A percentile compares a stretch with the other conserved stretches of the same genome.
Evolutionary conservation across 2,888 invertebrate genomes (phyloP).

Genomic region (Unio pictorum): DNA sequence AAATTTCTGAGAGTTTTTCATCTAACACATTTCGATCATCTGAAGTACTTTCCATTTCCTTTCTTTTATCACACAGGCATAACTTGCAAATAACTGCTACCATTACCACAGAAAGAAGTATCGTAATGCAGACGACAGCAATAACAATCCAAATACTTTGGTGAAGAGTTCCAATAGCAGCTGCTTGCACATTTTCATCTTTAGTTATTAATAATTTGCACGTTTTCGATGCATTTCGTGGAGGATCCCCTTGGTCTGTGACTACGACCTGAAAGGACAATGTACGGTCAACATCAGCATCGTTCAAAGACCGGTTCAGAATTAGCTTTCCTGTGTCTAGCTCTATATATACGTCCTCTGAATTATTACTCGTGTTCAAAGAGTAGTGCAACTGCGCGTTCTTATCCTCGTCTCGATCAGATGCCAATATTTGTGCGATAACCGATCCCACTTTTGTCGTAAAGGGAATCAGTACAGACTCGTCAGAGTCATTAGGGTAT

Average conservation of each 20-base stretch:
- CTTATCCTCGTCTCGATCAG: conserved; percentile 49
- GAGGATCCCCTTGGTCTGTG: conserved; percentile 51
- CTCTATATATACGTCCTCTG: conserved; percentile 38
- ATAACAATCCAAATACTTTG: conserved; percentile 37
- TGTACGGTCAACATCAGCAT: conserved; percentile 29
- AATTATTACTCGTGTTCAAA: conserved; percentile 42
- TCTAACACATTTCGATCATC: too few relatives aligned
- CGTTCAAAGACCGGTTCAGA: conserved; percentile 30
- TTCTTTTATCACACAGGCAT: conserved; percentile 25
- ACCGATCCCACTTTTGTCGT: conserved; percentile 25
- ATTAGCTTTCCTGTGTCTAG: conserved; percentile 41
- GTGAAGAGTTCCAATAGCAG: neutral
- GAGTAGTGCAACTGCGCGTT: conserved; percentile 48
- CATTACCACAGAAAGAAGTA: conserved; percentile 36
- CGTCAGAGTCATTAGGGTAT: conserved; percentile 49
- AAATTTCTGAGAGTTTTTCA: conserved; percentile 2
- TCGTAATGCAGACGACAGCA: conserved; percentile 32
- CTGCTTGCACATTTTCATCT: conserved; percentile 8
- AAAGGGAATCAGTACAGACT: conserved; percentile 35
- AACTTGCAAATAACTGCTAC: conserved; percentile 36
- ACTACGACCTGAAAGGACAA: conserved; percentile 46
- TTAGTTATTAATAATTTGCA: conserved; percentile 32
- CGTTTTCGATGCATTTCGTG: conserved; percentile 30
- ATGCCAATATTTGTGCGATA: conserved; percentile 39
- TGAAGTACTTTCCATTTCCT: conserved; percentile 9